A percentile compares a stretch with the other conserved stretches of the same genome.
These are phyloP conservation scores for Cylloceria caligata DNA, from an alignment of 2,888 invertebrate genomes.

Conservation along the genomic window DNA sequence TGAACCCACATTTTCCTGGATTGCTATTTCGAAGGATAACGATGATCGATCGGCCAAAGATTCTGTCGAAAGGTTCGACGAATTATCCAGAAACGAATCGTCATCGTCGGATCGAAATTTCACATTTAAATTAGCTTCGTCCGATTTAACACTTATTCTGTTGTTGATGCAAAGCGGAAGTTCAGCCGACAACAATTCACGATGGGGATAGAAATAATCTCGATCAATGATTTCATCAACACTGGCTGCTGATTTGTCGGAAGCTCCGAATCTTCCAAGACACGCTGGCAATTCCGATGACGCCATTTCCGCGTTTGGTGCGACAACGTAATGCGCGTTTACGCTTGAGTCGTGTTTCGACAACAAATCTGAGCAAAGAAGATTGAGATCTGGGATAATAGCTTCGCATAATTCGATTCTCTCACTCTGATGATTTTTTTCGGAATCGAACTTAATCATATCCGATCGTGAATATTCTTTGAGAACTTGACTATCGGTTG, in stretches of 20 bases:
- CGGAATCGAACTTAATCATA: constrained; percentile 55
- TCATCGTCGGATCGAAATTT: too few relatives aligned
- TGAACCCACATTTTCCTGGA: neutral
- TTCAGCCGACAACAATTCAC: constrained; percentile 62
- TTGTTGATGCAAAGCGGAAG: constrained; percentile 66
- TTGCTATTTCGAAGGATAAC: neutral
- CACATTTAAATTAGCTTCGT: neutral
- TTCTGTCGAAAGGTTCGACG: constrained; percentile 13
- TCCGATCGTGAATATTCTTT: constrained; percentile 26
- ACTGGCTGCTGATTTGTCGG: neutral
- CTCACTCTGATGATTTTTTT: neutral
- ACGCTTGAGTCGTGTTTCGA: neutral
- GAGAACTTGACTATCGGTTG: constrained; percentile 2
- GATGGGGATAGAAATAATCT: constrained; percentile 24
- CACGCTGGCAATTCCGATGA: constrained; percentile 71
- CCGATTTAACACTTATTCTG: constrained; percentile 21
- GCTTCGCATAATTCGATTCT: constrained; percentile 20
- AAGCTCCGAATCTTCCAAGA: constrained; percentile 62
- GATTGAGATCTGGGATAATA: constrained; percentile 45
- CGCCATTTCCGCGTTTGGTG: constrained; percentile 62
- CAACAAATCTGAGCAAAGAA: constrained; percentile 6
- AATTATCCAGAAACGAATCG: too few relatives aligned
- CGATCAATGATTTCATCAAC: neutral
- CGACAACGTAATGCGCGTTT: neutral
- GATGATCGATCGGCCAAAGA: neutral